Evolutionary conservation across 2,888 invertebrate species (phyloP).

Genomic region (Chirona hameri): DNA sequence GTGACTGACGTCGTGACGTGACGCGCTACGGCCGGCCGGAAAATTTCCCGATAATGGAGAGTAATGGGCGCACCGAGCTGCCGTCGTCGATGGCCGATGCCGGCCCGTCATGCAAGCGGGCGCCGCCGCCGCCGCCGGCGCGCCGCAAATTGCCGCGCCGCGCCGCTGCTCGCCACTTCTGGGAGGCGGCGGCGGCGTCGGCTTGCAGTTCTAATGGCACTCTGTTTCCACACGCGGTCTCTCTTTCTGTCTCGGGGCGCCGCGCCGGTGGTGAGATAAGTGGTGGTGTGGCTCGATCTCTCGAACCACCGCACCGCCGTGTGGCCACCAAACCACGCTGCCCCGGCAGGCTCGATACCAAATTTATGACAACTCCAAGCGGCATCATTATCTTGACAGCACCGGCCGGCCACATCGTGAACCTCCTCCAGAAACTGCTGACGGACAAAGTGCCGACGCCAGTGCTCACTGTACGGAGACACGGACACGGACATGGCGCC

Average conservation of each 20-base stretch:
- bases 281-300: neutral
- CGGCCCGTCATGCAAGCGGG: slow-evolving; percentile 5
- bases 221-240: no score
- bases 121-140: neutral
- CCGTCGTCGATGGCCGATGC: neutral
- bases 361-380: neutral
- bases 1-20: neutral
- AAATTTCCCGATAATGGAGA: slow-evolving; percentile 1
- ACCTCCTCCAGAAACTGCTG: neutral
- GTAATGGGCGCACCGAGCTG: neutral
- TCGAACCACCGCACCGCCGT: no score
- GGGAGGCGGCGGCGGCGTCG: neutral
- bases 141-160: neutral
- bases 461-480: neutral
- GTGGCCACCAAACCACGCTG: neutral
- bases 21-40: neutral
- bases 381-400: neutral
- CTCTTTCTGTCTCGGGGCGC: no score
- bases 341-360: neutral
- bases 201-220: neutral
- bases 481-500: neutral
- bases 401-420: neutral
- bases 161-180: neutral
- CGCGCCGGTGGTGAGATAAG: neutral
- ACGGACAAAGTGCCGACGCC: neutral